Base-by-base conservation (phyloP, 2,797 vertebrate species). In the Parambassis ranga region DNA sequence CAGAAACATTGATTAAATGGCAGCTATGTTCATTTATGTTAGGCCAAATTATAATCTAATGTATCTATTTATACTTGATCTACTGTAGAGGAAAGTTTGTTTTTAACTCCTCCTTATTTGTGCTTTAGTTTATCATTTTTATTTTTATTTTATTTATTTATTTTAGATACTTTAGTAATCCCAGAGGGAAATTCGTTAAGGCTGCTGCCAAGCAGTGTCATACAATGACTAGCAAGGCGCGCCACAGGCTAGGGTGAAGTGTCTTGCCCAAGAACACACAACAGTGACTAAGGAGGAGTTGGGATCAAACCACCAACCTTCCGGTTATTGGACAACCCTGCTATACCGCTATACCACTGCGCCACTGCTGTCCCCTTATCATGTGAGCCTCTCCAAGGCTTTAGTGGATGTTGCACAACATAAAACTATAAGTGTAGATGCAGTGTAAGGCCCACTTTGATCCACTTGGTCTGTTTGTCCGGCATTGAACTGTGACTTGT, bases 401-500 rank as follows among this genome's bases (percentile, higher is more conserved):
- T 52, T 33, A 26, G 3, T 10, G 14, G 14, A 24, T 11, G 26
- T 15, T 13, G 22, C 8, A 47, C 3, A 28, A 36, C 14, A 58
- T n/a, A 7, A 7, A 60, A n/a, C n/a, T 7, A 10, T 46, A 8
- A 27, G 22, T 36, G 10, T 16, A n/a, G 15, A 7, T 24, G 48
- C 2, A 30, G 1, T 4, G 19, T 38, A 20, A 66, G 24, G 16
- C 22, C 27, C 28, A n/a, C 41, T 69, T 47, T 38, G 59, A 71
- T 60, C 61, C 48, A 59, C 42, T 69, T 61, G 41, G 56, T 72
- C 23, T 37, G 18, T 28, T 39, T 49, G 3, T 37, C 14, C 53
- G 44, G 65, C 41, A 58, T 82, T 86, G 76, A 86, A 75, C 77
- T 80, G 70, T 87, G 77, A 88, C 77, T 37, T 78, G 75, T 86